phyloP scores from a whole-genome alignment of 2,888 invertebrate species.

The Nemoura dubitans region DNA sequence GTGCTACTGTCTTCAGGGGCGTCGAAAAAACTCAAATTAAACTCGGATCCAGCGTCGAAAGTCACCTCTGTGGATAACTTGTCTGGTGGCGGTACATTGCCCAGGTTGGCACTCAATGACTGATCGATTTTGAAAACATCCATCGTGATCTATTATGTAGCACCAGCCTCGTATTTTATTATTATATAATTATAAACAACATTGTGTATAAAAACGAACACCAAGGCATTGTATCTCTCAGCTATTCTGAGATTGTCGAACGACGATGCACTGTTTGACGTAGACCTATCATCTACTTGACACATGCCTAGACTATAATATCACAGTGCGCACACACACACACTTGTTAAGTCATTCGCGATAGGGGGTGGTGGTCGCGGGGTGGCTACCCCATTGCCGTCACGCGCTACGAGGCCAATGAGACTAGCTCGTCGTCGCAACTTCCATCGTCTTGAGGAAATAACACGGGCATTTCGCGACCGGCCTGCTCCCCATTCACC shows the following conservation, averaged over 20 bases:
- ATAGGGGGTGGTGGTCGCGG: background rate
- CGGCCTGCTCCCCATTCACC: background rate
- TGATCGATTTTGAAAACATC: conserved; percentile 78
- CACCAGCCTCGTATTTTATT: background rate
- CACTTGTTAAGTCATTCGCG: background rate
- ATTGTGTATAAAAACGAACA: background rate
- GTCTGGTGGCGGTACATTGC: conserved; percentile 69
- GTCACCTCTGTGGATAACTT: conserved; percentile 71
- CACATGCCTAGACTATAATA: background rate
- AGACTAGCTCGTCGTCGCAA: background rate
- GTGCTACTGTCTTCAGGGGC: conserved; percentile 72
- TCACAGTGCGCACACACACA: no score
- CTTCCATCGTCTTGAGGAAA: background rate
- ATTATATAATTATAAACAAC: conserved; percentile 1
- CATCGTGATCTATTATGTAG: conserved; percentile 61
- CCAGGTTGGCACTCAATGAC: conserved; percentile 70
- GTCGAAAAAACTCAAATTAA: conserved; percentile 84
- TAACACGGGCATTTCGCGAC: background rate
- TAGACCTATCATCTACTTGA: background rate
- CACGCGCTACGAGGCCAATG: background rate
- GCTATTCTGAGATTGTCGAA: background rate
- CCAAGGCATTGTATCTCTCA: background rate
- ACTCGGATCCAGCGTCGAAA: conserved; percentile 80
- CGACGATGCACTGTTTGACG: background rate
- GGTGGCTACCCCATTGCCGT: conserved; percentile 34